Conservation (phyloP, 2,797 vertebrate genomes). For the Enteromius thamalakanensis region DNA sequence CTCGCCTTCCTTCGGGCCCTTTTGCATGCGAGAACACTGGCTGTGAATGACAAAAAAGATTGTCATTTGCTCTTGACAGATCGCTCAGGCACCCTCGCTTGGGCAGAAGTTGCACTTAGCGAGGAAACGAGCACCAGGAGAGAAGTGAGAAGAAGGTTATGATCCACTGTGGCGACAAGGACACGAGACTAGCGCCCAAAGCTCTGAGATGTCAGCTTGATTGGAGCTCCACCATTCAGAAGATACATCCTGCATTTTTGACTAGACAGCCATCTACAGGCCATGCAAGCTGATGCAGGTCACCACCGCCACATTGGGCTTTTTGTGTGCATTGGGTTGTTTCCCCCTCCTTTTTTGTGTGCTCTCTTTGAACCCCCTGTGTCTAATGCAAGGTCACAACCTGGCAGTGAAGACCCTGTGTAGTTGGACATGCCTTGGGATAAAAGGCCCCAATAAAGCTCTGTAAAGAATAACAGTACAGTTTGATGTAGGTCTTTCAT, state of each 20-base stretch:
- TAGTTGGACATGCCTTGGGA: conserved; percentile 60
- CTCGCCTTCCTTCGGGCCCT: conserved; percentile 66
- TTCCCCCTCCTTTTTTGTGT: conserved; percentile 6
- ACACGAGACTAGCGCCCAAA: conserved; percentile 66
- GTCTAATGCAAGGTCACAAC: conserved; percentile 62
- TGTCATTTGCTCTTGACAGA: conserved; percentile 76
- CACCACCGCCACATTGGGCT: background rate
- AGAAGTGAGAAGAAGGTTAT: conserved; percentile 60
- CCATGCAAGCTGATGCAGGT: conserved; percentile 47
- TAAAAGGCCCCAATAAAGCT: conserved; percentile 61
- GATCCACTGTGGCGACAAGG: conserved; percentile 63
- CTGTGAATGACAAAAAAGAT: conserved; percentile 75
- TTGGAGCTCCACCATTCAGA: conserved; percentile 37
- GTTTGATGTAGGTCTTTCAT: conserved; percentile 66
- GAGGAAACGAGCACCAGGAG: conserved; percentile 55
- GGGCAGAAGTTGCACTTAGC: conserved; percentile 65
- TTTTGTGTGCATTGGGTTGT: conserved; percentile 19
- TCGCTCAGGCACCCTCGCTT: conserved; percentile 72
- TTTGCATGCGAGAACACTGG: conserved; percentile 68
- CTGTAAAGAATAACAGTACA: conserved; percentile 54
- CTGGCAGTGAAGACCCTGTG: conserved; percentile 49
- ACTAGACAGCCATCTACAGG: conserved; percentile 63
- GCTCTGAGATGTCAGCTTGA: conserved; percentile 63
- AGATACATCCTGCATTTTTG: conserved; percentile 54
- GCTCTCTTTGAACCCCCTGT: conserved; percentile 59